Conservation (phyloP, 2,113 vertebrate species). For the Chelonoidis abingdonii region DNA sequence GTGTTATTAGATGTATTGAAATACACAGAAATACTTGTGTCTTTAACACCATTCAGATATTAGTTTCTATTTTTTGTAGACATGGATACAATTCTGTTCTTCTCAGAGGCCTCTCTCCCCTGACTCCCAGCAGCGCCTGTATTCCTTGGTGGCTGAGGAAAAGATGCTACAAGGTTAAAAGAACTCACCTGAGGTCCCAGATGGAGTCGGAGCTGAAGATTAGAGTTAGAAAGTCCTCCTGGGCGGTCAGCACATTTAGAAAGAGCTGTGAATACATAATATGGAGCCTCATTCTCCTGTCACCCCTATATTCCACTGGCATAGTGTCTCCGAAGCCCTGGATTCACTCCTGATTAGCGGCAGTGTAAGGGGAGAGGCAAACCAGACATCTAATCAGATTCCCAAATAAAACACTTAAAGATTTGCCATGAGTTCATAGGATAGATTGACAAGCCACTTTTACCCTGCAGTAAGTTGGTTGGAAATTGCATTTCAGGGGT, state of each 20-base stretch:
- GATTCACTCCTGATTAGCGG: neutral
- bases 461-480: neutral
- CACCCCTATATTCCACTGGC: neutral
- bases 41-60: neutral
- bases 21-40: neutral
- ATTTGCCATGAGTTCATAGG: neutral
- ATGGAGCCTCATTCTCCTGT: neutral
- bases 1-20: neutral
- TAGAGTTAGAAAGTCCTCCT: neutral
- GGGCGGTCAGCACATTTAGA: neutral
- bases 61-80: neutral
- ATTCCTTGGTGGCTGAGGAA: neutral
- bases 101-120: neutral
- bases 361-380: neutral
- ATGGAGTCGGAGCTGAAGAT: neutral
- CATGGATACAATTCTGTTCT: no score
- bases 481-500: neutral
- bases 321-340: no score
- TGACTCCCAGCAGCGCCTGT: no score
- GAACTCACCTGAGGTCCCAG: neutral
- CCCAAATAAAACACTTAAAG: neutral
- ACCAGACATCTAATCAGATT: neutral
- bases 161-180: neutral
- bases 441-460: neutral
- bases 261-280: neutral